Percentiles rank a stretch among this genome's conserved stretches.
These are phyloP conservation scores for Neoniphon sammara DNA, from an alignment of 2,797 vertebrate genomes.

Conservation along the genomic window DNA sequence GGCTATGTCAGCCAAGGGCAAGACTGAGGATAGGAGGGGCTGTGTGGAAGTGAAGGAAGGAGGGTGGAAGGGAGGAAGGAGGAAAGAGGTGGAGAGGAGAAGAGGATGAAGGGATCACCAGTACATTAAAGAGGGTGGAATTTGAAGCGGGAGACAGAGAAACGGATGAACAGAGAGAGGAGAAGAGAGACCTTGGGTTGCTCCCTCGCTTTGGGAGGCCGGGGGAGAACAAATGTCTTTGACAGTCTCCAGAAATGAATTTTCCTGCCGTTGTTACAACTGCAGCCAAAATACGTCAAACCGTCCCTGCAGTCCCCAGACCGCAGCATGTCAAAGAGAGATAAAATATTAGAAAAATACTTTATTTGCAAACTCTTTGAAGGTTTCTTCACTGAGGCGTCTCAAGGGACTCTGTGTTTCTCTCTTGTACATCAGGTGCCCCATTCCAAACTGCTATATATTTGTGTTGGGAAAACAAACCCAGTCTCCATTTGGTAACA, in stretches of 20 bases:
- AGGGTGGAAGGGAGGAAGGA: slow-evolving; percentile 24
- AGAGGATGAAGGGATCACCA: slow-evolving; percentile 30
- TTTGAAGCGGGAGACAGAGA: background rate
- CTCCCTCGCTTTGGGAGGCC: slow-evolving; percentile 69
- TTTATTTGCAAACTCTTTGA: slow-evolving; percentile 58
- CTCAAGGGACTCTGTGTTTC: slow-evolving; percentile 18
- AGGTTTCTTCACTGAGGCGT: slow-evolving; percentile 38
- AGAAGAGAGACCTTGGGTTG: slow-evolving; percentile 47
- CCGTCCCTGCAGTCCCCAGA: slow-evolving; percentile 63
- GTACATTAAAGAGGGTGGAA: background rate
- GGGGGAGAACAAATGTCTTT: slow-evolving; percentile 73
- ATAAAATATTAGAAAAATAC: slow-evolving; percentile 63
- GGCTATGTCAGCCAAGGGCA: slow-evolving; percentile 71
- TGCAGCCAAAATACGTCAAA: slow-evolving; percentile 67
- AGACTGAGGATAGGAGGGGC: slow-evolving; percentile 41
- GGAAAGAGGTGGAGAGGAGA: slow-evolving; percentile 26
- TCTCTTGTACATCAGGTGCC: slow-evolving; percentile 23
- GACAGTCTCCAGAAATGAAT: slow-evolving; percentile 76
- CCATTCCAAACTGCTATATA: slow-evolving; percentile 20
- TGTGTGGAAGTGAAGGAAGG: slow-evolving; percentile 26
- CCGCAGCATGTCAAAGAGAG: slow-evolving; percentile 57
- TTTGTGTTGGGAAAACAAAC: background rate
- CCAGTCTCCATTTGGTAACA: slow-evolving; percentile 8
- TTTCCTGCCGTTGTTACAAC: slow-evolving; percentile 73
- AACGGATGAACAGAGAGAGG: background rate